Evolutionary conservation across 1,140 invertebrate genomes (phyloP).

Genomic region (Eulimnadia texana): DNA sequence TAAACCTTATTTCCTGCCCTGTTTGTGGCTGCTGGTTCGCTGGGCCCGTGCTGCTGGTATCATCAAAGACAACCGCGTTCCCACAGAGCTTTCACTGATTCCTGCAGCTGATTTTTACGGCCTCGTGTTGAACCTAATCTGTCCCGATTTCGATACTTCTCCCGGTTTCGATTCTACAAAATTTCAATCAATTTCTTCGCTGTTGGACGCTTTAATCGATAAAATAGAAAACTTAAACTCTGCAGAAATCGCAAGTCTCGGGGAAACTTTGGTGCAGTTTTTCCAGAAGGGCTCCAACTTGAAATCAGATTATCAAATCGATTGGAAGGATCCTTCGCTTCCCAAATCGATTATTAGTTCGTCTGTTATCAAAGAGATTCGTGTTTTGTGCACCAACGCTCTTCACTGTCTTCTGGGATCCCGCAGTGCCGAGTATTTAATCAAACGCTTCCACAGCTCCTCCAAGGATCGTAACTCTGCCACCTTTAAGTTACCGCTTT

Average conservation of each 20-base stretch:
- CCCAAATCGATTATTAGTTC: neutral
- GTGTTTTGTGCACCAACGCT: neutral
- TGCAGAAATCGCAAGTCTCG: too few species aligned
- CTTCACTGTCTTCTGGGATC: neutral
- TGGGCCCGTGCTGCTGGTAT: constrained; percentile 1
- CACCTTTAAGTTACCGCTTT: neutral
- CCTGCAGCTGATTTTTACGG: constrained; percentile 7
- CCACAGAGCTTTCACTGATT: neutral
- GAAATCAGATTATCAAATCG: too few species aligned
- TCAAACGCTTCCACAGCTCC: neutral
- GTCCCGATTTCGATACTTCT: neutral
- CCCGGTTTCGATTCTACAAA: too few species aligned
- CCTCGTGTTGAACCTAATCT: neutral
- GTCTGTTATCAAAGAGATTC: neutral
- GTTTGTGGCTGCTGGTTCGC: neutral
- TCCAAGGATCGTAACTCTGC: neutral
- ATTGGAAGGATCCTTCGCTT: too few species aligned
- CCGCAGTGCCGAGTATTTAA: neutral
- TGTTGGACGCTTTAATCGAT: too few species aligned
- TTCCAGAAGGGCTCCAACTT: too few species aligned
- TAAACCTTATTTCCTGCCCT: neutral
- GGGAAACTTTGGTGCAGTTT: too few species aligned
- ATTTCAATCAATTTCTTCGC: too few species aligned
- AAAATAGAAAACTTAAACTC: too few species aligned
- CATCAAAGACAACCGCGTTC: constrained; percentile 8